Evolutionary conservation across 2,797 vertebrate genomes (phyloP).

Genomic region (Microcaecilia unicolor): DNA sequence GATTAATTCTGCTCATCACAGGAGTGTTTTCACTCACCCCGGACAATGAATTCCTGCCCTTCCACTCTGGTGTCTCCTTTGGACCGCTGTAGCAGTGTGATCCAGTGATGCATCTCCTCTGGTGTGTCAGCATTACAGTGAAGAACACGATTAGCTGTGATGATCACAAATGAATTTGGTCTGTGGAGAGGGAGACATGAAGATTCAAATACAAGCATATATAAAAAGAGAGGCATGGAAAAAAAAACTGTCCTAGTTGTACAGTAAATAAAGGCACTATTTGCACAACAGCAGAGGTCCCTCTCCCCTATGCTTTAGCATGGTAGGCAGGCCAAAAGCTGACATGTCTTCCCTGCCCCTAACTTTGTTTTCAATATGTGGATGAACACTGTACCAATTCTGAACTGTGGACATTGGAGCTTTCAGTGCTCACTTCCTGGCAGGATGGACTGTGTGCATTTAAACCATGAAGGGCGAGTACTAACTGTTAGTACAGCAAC

Average conservation of each 20-base stretch:
- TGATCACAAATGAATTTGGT: conserved; percentile 93
- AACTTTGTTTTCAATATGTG: conserved; percentile 3
- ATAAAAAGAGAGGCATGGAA: no score
- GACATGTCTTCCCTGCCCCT: no score
- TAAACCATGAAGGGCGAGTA: no score
- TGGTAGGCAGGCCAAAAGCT: no score
- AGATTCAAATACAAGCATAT: no score
- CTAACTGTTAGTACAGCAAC: no score
- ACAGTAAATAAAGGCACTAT: not conserved
- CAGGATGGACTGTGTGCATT: no score
- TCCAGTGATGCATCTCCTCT: conserved; percentile 98
- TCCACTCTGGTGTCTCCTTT: conserved; percentile 91
- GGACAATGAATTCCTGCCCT: conserved; percentile 92
- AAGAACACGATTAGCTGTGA: conserved; percentile 89
- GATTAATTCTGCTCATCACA: no score
- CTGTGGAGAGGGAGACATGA: conserved; percentile 42
- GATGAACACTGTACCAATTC: conserved; percentile 13
- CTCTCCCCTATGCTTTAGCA: no score
- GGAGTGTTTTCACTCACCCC: conserved; percentile 67
- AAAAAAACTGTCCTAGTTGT: no score
- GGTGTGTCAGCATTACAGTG: conserved; percentile 93
- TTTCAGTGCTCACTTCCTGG: no score
- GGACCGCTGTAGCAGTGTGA: conserved; percentile 85
- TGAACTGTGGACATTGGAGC: no score
- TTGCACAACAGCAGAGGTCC: not conserved